Evolutionary conservation across 2,797 vertebrate genomes (phyloP), one percentile per base, ranked within the genome.

Genomic region (Alfaro cultratus): DNA sequence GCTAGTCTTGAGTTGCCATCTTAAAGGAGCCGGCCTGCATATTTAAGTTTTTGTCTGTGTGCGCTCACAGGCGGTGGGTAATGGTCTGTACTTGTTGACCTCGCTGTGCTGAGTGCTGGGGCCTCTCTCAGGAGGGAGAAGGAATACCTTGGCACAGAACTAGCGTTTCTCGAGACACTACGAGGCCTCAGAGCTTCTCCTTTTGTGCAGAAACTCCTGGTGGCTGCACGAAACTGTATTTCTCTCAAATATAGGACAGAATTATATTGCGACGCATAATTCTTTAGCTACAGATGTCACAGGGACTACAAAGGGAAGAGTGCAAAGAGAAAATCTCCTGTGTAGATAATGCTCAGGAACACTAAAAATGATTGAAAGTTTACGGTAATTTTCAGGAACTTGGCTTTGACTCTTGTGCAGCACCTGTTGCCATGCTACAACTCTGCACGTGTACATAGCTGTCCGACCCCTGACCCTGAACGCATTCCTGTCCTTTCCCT

Each of bases 21-120:
- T 96, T 96, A 96, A 96, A 96, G 95, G 93, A 95, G 88, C 94
- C 95, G 91, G 76, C 85, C 92, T 90, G 93, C 92, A 92, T 94
- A 92, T 94, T 95, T 94, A 87, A 91, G 85, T 41, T 39, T 76
- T 86, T 78, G 74, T 81, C 74, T 72, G 31, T 78, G 60, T 49
- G 82, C 73, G 74, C 89, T 91, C 89, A 83, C 88, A 88, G 90
- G 94, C 88, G 95, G 93, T 95, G 95, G 95, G 95, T 95, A 95
- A 95, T 92, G 92, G 91, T 90, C 92, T 94, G 95, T 92, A 96
- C 96, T 96, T 94, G 83, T 91, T 96, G 95, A 96, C 95, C 95
- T 94, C 91, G 71, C 86, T 82, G 92, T 46, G 91, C 90, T 92
- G 92, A 94, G 93, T 90, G 83, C 89, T 80, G 91, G 94, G 94